Evolutionary conservation across 2,797 vertebrate genomes (phyloP).

Genomic region (Anableps anableps): DNA sequence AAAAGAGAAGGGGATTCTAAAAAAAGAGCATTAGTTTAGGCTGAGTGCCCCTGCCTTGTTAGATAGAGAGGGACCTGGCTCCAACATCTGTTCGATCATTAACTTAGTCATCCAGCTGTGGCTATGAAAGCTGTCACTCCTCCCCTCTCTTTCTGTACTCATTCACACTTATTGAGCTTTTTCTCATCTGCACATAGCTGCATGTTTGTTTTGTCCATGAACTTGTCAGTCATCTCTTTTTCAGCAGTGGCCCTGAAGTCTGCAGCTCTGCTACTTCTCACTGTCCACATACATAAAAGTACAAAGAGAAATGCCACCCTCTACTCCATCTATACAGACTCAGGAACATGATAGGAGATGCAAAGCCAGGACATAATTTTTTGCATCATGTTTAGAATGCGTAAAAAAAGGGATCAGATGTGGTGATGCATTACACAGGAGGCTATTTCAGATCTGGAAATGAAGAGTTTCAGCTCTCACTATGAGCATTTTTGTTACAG

Average conservation of each 20-base stretch:
- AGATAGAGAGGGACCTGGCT: constrained; percentile 45
- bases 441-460: constrained; percentile 58
- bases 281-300: constrained; percentile 37
- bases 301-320: constrained; percentile 5
- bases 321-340: constrained; percentile 11
- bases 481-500: constrained; percentile 37
- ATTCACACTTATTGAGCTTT: constrained; percentile 42
- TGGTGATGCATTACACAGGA: constrained; percentile 14
- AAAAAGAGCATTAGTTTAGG: constrained; percentile 66
- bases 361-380: constrained; percentile 28
- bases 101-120: constrained; percentile 57
- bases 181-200: neutral
- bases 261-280: constrained; percentile 28
- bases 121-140: constrained; percentile 54
- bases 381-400: constrained; percentile 28
- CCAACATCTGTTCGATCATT: constrained; percentile 69
- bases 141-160: constrained; percentile 34
- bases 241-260: constrained; percentile 13
- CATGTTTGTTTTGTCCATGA: constrained; percentile 42
- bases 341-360: constrained; percentile 26
- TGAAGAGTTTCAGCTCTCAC: constrained; percentile 45
- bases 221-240: constrained; percentile 27
- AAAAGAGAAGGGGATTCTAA: constrained; percentile 40
- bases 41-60: constrained; percentile 68
- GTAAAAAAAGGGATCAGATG: constrained; percentile 26